Evolutionary conservation across 2,888 invertebrate species (phyloP), one percentile per base, ranked within the genome.

Genomic region (Callimorpha dominula): DNA sequence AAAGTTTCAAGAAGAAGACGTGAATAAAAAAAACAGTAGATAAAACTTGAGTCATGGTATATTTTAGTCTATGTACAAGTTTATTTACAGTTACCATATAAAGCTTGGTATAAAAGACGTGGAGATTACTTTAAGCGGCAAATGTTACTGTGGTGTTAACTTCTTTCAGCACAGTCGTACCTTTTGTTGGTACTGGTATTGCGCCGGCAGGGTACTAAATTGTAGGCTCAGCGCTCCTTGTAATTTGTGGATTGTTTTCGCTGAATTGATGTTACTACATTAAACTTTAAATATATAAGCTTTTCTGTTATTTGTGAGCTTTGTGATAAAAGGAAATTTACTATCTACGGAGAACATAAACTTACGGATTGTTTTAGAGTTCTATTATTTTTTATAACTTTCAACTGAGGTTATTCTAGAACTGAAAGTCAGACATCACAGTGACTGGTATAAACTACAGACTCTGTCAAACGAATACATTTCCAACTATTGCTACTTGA

Each of bases 161-260:
- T 86, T 86, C 85, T 85, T 85, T 86, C 87, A 84, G 84, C 74
- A 70, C 84, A 83, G 81, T 79, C 83, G 78, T 78, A 75, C 82
- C 84, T 81, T 78, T 71, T 84, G 85, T 82, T 81, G 83, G 82
- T 84, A 84, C 84, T 85, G 83, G 84, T 81, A 78, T 79, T 75
- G 82, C 78, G 80, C 75, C 78, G 81, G 81, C 78, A 80, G 74
- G 83, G 72, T 75, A 73, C 75, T 84, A 84, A 86, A 87, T 86
- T 87, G 84, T 82, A 81, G 83, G 82, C 81, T 86, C 84, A 77
- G 79, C 70, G 80, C 73, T 71, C 71, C 69, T 71, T 69, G 79
- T 83, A 79, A 85, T 85, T 83, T 85, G 83, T 83, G 77, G 73
- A 81, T 77, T 77, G 73, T 73, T 78, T 76, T 71, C 57, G 71